phyloP scores from a whole-genome alignment of 1,140 invertebrate genomes.

The Drosophila pseudoananassae region DNA sequence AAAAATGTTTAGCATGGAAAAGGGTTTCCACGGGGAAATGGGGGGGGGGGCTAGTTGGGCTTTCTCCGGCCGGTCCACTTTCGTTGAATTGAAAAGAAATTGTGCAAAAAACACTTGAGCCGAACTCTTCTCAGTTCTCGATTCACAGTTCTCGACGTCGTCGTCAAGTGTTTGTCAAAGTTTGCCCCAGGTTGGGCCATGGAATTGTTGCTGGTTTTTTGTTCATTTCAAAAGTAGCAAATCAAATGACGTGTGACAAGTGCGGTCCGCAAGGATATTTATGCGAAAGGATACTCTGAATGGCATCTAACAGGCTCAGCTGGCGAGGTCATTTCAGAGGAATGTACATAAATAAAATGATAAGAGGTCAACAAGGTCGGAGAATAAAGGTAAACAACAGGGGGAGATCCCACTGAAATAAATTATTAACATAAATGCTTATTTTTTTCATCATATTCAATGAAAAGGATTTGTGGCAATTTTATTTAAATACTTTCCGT shows the following conservation, averaged over 20 bases:
- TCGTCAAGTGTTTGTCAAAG: constrained; percentile 76
- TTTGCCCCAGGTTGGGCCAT: constrained; percentile 65
- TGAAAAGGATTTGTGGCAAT: constrained; percentile 13
- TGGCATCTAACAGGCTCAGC: constrained; percentile 18
- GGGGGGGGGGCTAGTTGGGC: constrained; percentile 10
- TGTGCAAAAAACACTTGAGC: constrained; percentile 80
- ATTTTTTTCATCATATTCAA: neutral
- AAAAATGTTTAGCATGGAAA: constrained; percentile 62
- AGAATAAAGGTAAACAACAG: neutral
- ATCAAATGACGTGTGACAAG: constrained; percentile 77
- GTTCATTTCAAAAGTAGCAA: constrained; percentile 67
- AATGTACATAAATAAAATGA: constrained; percentile 38
- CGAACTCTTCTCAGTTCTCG: constrained; percentile 48
- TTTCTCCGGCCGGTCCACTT: constrained; percentile 64
- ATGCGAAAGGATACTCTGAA: constrained; percentile 38
- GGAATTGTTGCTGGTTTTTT: constrained; percentile 50
- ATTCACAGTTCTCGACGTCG: constrained; percentile 35
- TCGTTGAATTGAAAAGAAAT: constrained; percentile 81
- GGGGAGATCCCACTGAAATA: too few relatives aligned
- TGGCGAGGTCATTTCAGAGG: constrained; percentile 14
- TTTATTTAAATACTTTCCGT: constrained; percentile 27
- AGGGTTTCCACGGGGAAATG: neutral
- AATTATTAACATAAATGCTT: neutral
- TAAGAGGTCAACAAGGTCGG: constrained; percentile 28
- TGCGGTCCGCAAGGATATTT: constrained; percentile 62